Conservation (phyloP, 2,888 invertebrate genomes). For the Phytoseiulus persimilis region DNA sequence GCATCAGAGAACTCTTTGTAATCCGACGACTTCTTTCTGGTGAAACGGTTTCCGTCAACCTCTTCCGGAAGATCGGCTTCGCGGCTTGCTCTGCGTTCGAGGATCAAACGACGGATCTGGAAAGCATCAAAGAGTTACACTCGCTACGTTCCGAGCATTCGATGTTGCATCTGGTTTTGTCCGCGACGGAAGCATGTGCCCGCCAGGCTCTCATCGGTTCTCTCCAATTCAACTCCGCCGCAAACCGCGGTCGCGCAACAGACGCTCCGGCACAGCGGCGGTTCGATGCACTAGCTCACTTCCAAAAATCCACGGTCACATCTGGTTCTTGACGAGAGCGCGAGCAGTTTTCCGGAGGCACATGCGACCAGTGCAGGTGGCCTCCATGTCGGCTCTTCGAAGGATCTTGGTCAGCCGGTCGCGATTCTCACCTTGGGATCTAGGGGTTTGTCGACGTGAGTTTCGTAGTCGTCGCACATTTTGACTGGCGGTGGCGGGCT, state of each 20-base stretch:
- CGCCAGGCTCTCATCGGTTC: not conserved
- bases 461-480: slow-evolving; percentile 38
- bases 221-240: not conserved
- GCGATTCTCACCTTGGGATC: slow-evolving; percentile 27
- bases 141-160: not conserved
- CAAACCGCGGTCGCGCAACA: not conserved
- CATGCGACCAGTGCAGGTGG: too few species aligned
- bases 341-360: too few species aligned
- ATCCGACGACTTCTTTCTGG: slow-evolving; percentile 34
- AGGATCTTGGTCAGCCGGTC: too few species aligned
- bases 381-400: too few species aligned
- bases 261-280: too few species aligned
- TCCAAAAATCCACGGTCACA: too few species aligned
- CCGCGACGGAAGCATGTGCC: not conserved
- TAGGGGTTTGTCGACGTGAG: slow-evolving; percentile 17
- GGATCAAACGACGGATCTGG: slow-evolving; percentile 32
- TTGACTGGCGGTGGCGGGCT: not conserved
- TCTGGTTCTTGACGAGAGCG: not conserved
- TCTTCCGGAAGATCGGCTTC: slow-evolving; percentile 36
- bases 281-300: too few species aligned
- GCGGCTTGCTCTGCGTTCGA: slow-evolving; percentile 29
- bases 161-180: not conserved
- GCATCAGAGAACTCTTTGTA: slow-evolving; percentile 25
- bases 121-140: not conserved
- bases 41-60: slow-evolving; percentile 35